Base-by-base conservation (phyloP, 2,797 vertebrate species). In the Acanthurus lineatus region DNA sequence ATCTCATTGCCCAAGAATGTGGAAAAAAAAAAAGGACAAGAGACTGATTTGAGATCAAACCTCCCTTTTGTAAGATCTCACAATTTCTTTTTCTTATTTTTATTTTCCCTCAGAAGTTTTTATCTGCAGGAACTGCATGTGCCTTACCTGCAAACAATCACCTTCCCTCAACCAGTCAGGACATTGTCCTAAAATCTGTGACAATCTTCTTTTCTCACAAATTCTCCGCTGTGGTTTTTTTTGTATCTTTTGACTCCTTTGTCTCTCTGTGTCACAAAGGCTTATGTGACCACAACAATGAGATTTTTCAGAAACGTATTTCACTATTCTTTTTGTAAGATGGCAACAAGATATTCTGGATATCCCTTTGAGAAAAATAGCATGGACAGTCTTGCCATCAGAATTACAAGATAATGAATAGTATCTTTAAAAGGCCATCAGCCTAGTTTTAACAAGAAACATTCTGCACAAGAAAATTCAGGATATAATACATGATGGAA, bases 1-100 rank as follows among this genome's bases (percentile, higher is more conserved):
- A 65, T 82, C 53, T 87, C 49, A 17, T 80, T 64, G 25, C 40
- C 14, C n/a, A 35, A 35, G 14, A 54, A 72, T 64, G 68, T 72
- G 57, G 25, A 25, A 3, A 25, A 25, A 25, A 25, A 49, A 80
- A 79, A 74, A 54, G 19, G 22, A 67, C 62, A 44, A 40, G 60
- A 56, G 11, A 40, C 40, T 56, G 65, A 44, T 67, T 79, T 73
- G n/a, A 87, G 58, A 75, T 69, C 25, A 51, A 15, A 14, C 40
- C n/a, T 70, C 9, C 20, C 6, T 25, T 70, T 76, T 60, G 22
- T 60, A 61, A 72, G 58, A 57, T 58, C n/a, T 51, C 28, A 35
- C 14, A 54, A 40, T 19, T 35, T 38, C 1, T 14, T 44, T 17
- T 16, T 14, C 9, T 49, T 49, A 15, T 56, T 19, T 68, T 57